Evolutionary conservation across 2,888 invertebrate genomes (phyloP).

Genomic region (Ceraclea dissimilis): DNA sequence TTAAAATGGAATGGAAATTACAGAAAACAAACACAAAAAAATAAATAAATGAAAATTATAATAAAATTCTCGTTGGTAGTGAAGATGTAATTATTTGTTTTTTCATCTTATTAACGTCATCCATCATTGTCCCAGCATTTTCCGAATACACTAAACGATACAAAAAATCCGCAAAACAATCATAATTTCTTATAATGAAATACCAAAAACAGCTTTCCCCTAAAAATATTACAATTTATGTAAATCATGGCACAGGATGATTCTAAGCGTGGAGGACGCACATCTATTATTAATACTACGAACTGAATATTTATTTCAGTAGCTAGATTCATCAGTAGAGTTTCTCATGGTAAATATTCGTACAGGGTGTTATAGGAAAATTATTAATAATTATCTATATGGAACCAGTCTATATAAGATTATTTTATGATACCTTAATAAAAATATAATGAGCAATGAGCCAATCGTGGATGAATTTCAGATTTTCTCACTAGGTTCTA

Average conservation of each 20-base stretch:
- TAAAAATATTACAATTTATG: neutral
- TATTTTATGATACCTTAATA: too few species aligned
- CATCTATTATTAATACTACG: too few species aligned
- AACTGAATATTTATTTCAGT: too few species aligned
- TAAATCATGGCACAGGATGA: neutral
- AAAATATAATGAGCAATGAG: too few species aligned
- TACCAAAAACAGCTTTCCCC: neutral
- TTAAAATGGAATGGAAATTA: too few species aligned
- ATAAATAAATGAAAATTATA: neutral
- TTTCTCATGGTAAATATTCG: too few species aligned
- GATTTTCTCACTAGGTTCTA: too few species aligned
- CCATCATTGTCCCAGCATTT: neutral
- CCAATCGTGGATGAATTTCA: too few species aligned
- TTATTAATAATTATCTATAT: too few species aligned
- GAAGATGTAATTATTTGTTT: neutral
- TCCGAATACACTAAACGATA: neutral
- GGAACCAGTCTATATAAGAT: too few species aligned
- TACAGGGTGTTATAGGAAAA: too few species aligned
- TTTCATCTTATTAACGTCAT: neutral
- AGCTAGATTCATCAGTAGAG: too few species aligned
- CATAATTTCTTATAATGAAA: neutral
- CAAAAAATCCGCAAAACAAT: neutral
- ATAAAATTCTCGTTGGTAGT: neutral
- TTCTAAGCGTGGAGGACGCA: neutral
- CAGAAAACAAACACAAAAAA: neutral